Evolutionary conservation across 92 coral and sea anemone genomes (phyloP), one percentile per base, ranked within the genome.

Genomic region (Palythoa grandiflora): DNA sequence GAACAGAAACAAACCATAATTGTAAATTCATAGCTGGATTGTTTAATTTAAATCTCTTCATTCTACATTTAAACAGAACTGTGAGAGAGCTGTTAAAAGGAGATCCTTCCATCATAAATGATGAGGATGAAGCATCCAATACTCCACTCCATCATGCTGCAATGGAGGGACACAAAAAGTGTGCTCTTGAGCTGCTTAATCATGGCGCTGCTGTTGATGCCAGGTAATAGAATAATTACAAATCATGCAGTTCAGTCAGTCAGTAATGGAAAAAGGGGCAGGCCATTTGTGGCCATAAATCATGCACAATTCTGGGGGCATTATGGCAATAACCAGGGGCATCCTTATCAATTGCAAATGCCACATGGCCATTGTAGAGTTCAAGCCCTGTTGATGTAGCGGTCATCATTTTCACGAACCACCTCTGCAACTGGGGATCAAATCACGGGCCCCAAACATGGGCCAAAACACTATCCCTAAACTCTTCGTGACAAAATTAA

Each of bases 191-290:
- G 65, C 81, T 97, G 61, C 81, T 97, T 44, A 94, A 91, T 40
- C 91, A 83, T 55, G 99, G 99, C 48, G 98, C 99, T 20, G 95
- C 94, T 57, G 98, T 97, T 48, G 99, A 97, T 78, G 99, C 99
- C 38, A 97, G 99, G 99, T 97, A 75, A 59, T 35, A 2, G 35
- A 28, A 28, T 28, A 28, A 28, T 28, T 28, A 28, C 28, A 28
- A 28, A 28, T 28, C 28, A 28, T 28, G 28, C 28, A 28, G 28
- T 0, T 28, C 37, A 63, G 35, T 7, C 36, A 17, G 50, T 44
- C 50, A 44, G 50, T n/a, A 1, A 11, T 15, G 2, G 6, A 4
- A 63, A 17, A 16, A 3, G 9, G 21, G 6, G n/a, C 17, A 6
- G 6, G n/a, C 16, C 28, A 28, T 28, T 28, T 28, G 28, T 28